Conservation (phyloP, 2,888 invertebrate species). For the Lycocerus yunnanus region DNA sequence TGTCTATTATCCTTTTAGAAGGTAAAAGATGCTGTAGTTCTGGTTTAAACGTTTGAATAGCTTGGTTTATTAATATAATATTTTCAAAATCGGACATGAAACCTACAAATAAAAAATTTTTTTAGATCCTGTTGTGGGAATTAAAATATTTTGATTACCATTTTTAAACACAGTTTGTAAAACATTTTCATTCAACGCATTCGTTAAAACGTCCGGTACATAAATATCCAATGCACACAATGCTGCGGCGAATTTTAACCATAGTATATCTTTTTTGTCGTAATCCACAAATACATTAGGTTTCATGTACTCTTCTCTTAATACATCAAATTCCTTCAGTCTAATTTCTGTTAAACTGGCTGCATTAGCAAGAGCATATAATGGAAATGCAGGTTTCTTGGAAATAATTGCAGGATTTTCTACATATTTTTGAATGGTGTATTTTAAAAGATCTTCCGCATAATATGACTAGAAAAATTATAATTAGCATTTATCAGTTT, state of each 20-base stretch:
- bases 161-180: constrained; percentile 48
- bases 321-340: constrained; percentile 61
- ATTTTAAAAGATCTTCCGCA: constrained; percentile 62
- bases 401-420: constrained; percentile 53
- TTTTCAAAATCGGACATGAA: constrained; percentile 41
- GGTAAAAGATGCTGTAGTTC: constrained; percentile 53
- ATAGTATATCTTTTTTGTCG: constrained; percentile 52
- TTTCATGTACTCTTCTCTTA: constrained; percentile 47
- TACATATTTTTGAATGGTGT: constrained; percentile 59
- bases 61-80: constrained; percentile 62
- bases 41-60: constrained; percentile 47
- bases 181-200: constrained; percentile 60
- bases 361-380: constrained; percentile 60
- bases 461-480: constrained; percentile 42
- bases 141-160: constrained; percentile 44
- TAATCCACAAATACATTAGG: constrained; percentile 40
- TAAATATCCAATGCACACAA: constrained; percentile 65
- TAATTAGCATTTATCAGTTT: neutral
- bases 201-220: constrained; percentile 59
- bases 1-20: constrained; percentile 51
- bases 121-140: neutral
- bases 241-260: constrained; percentile 61
- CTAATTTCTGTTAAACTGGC: constrained; percentile 64
- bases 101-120: constrained; percentile 21
- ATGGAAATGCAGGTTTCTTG: constrained; percentile 53